Percentiles rank a stretch among this genome's conserved stretches.
phyloP scores from a whole-genome alignment of 2,113 vertebrate genomes.

The Chunga burmeisteri region DNA sequence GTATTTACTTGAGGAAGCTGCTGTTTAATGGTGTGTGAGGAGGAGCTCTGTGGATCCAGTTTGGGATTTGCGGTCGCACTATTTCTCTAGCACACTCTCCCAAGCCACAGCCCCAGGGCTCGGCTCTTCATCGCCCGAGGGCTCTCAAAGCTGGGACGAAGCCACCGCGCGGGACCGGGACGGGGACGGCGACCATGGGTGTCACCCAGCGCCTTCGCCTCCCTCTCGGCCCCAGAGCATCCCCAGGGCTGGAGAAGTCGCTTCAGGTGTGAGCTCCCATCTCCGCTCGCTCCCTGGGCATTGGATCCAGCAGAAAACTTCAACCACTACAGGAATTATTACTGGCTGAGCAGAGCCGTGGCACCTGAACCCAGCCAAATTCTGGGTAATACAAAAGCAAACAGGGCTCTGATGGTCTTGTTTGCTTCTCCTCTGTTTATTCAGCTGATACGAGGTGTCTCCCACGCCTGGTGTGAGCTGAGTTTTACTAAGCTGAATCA shows the following conservation, averaged over 20 bases:
- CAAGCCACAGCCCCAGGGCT: background rate
- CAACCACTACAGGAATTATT: background rate
- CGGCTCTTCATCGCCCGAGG: accelerated
- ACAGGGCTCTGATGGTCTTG: background rate
- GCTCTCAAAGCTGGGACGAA: background rate
- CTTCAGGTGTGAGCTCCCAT: background rate
- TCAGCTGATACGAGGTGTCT: background rate
- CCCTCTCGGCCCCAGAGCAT: background rate
- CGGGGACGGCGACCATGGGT: accelerated
- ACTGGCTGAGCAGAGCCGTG: background rate
- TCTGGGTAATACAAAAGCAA: background rate
- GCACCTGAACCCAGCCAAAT: background rate
- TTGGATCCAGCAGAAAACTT: background rate
- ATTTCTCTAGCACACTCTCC: background rate
- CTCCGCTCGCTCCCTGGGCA: accelerated
- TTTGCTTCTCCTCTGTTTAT: background rate
- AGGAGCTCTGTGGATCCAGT: background rate
- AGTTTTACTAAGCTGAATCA: background rate
- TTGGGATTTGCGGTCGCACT: background rate
- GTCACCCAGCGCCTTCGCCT: background rate
- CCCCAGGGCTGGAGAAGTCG: background rate
- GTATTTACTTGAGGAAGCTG: background rate
- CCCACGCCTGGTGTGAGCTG: background rate
- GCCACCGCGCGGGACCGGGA: accelerated
- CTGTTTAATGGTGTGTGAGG: background rate